Evolutionary conservation across 2,113 vertebrate species (phyloP), one percentile per base, ranked within the genome.

Genomic region (Crotophaga sulcirostris): DNA sequence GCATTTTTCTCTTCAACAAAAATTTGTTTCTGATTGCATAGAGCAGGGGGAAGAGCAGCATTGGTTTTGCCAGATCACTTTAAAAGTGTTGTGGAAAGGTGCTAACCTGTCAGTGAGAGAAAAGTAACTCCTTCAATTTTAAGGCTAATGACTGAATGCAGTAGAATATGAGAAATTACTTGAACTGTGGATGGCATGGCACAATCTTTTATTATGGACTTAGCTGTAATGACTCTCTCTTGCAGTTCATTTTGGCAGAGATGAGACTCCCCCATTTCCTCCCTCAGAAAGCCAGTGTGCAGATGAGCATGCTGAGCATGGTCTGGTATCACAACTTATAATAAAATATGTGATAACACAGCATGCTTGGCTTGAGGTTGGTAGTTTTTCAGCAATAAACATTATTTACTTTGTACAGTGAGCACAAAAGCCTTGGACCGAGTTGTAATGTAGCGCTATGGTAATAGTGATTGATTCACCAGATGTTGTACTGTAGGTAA

Each of bases 351-450:
- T 0, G 23, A 76, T 90, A 94, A 59, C 54, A 38, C 91, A 73
- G 69, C 69, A 74, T 66, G 44, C 52, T 95, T 95, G 83, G 64
- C 88, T 81, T 68, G 75, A 66, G 42, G 31, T 76, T 83, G 80
- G 54, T 92, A 44, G 58, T 68, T 94, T 75, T 76, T 78, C 85
- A 93, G 56, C 52, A 79, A 76, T 90, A 85, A 93, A 75, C 51
- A 20, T 59, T 49, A 84, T 91, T 94, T 94, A 66, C 58, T 89
- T 95, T 94, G 56, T 75, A 52, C 72, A 82, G 62, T 81, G 89
- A 91, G 64, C 55, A 70, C 77, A 94, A 89, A 94, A 94, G 25
- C 59, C 73, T 90, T 91, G 83, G 72, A 45, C 28, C 29, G 23
- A 67, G 80, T 45, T 20, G 3, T 58, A 77, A 15, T 47, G 73